phyloP scores from a whole-genome alignment of 2,888 invertebrate genomes.

The Ectemnius continuus region DNA sequence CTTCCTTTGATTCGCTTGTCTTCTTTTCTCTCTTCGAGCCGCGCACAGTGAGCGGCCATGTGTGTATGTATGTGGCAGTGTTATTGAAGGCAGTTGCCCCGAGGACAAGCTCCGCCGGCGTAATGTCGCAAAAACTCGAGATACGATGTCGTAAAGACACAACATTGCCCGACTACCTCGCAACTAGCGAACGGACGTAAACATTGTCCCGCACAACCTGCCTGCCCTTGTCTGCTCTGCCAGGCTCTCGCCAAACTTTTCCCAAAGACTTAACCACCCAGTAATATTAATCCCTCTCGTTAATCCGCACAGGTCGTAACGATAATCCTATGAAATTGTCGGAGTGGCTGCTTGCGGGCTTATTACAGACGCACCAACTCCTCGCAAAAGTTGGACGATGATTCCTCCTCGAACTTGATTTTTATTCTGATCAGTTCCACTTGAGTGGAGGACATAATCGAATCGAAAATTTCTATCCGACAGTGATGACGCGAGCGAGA shows the following conservation, averaged over 20 bases:
- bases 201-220: slow-evolving; percentile 17
- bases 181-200: slow-evolving; percentile 25
- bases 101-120: not conserved
- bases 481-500: too few relatives aligned
- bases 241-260: not conserved
- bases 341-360: not conserved
- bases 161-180: slow-evolving; percentile 32
- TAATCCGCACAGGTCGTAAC: slow-evolving; percentile 3
- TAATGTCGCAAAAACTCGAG: slow-evolving; percentile 30
- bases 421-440: not conserved
- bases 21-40: not conserved
- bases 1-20: not conserved
- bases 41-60: too few relatives aligned
- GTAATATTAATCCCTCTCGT: slow-evolving; percentile 8
- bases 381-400: not conserved
- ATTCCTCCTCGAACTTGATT: not conserved
- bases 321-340: not conserved
- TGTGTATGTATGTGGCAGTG: not conserved
- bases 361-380: slow-evolving; percentile 11
- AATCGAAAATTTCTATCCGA: too few relatives aligned
- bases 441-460: too few relatives aligned
- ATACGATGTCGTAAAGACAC: slow-evolving; percentile 42
- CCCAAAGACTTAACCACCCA: not conserved
- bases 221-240: not conserved
- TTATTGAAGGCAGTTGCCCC: slow-evolving; percentile 17